Percentiles rank a stretch among this genome's conserved stretches.
Conservation (phyloP, 2,888 invertebrate species). For the Nomada fucata region DNA sequence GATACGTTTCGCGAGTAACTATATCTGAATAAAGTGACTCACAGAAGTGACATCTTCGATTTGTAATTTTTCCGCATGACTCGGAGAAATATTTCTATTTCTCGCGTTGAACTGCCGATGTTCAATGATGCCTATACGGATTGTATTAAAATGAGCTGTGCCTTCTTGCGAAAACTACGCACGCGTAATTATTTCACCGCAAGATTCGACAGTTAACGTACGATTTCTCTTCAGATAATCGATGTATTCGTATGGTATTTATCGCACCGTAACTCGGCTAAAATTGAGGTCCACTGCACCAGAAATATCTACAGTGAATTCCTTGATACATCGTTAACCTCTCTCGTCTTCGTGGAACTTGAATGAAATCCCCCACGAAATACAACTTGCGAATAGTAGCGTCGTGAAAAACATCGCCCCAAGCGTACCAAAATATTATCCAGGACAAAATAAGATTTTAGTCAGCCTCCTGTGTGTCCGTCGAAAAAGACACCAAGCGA, state of each 20-base stretch:
- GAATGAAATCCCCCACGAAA: conserved; percentile 1
- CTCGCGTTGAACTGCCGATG: too few species aligned
- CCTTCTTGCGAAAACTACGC: too few species aligned
- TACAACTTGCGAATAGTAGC: not conserved
- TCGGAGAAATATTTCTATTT: too few species aligned
- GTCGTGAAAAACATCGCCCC: not conserved
- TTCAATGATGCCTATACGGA: too few species aligned
- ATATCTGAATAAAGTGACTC: too few species aligned
- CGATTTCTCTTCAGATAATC: too few species aligned
- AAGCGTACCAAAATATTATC: not conserved
- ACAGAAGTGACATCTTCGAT: too few species aligned
- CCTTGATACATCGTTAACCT: conserved; percentile 6
- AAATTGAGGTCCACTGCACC: conserved; percentile 8
- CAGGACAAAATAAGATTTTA: conserved; percentile 27
- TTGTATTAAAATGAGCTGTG: too few species aligned
- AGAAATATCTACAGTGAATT: not conserved
- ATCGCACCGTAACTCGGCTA: conserved; percentile 2
- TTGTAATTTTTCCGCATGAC: too few species aligned
- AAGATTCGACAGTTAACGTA: too few species aligned
- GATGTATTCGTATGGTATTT: conserved; percentile 5
- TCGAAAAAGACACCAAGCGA: not conserved
- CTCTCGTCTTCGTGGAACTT: not conserved
- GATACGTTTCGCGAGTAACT: too few species aligned
- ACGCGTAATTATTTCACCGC: too few species aligned
- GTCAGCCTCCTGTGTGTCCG: not conserved